Percentiles rank a stretch among this genome's conserved stretches.
These are phyloP conservation scores for Philopotamus ludificatus DNA, from an alignment of 1,140 invertebrate species.

Conservation along the genomic window DNA sequence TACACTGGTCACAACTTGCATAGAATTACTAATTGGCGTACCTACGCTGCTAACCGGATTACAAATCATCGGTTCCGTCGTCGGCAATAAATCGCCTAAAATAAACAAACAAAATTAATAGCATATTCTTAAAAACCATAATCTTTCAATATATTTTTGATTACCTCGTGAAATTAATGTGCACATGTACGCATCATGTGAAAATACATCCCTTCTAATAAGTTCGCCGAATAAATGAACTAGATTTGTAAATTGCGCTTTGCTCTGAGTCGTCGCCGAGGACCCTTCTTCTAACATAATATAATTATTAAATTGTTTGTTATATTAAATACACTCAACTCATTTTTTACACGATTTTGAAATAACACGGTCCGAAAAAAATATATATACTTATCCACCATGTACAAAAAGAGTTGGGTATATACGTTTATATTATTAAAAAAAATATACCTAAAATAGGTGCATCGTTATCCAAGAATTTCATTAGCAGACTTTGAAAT, in stretches of 20 bases:
- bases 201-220: constrained; percentile 94
- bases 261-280: constrained; percentile 63
- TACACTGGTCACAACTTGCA: constrained; percentile 30
- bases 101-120: constrained; percentile 13
- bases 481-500: constrained; percentile 88
- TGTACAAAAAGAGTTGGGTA: too few relatives aligned
- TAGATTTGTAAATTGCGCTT: constrained; percentile 88
- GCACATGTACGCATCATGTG: constrained; percentile 97
- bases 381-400: too few relatives aligned
- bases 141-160: background rate
- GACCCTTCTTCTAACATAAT: constrained; percentile 55
- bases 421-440: too few relatives aligned
- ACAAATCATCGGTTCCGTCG: constrained; percentile 50
- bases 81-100: constrained; percentile 54
- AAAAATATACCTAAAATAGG: constrained; percentile 66
- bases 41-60: constrained; percentile 45
- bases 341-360: too few relatives aligned
- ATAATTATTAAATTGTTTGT: constrained; percentile 17
- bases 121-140: too few relatives aligned
- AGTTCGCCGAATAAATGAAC: constrained; percentile 95
- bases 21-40: constrained; percentile 48
- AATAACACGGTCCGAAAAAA: too few relatives aligned
- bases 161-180: constrained; percentile 92
- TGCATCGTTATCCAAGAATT: constrained; percentile 89
- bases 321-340: background rate